A percentile compares a stretch with the other conserved stretches of the same genome.
These are phyloP conservation scores for Graphium colonna DNA, from an alignment of 2,888 invertebrate genomes.

Conservation along the genomic window DNA sequence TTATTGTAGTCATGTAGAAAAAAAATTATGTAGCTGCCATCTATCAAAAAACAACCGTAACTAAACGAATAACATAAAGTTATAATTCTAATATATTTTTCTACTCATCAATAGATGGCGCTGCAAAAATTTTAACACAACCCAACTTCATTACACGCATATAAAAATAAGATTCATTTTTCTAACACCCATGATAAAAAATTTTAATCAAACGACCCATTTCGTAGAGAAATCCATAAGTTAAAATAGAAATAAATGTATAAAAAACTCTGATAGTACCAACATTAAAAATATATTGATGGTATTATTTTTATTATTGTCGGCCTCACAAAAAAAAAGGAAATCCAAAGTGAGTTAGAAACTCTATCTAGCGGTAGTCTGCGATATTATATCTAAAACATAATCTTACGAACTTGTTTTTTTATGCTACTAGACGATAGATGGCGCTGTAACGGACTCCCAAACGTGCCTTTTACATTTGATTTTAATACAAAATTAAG, in stretches of 20 bases:
- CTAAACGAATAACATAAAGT: background rate
- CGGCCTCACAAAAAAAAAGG: background rate
- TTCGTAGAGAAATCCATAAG: too few relatives aligned
- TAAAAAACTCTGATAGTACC: background rate
- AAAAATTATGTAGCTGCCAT: conserved; percentile 25
- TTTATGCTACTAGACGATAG: conserved; percentile 31
- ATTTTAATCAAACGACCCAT: too few relatives aligned
- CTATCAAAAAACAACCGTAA: conserved; percentile 20
- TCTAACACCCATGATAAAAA: background rate
- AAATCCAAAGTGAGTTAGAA: background rate
- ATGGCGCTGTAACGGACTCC: conserved; percentile 31
- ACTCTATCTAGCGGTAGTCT: background rate
- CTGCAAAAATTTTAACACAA: conserved; percentile 36
- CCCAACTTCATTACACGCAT: too few relatives aligned
- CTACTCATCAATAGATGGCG: conserved; percentile 59
- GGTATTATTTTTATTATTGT: background rate
- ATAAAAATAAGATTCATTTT: too few relatives aligned
- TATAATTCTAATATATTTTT: conserved; percentile 21
- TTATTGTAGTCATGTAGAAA: too few relatives aligned
- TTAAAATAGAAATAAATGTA: background rate
- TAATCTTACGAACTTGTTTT: too few relatives aligned
- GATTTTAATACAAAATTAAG: background rate
- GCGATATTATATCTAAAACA: background rate
- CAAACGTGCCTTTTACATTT: background rate
- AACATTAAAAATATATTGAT: background rate